A percentile compares a stretch with the other conserved stretches of the same genome.
phyloP scores from a whole-genome alignment of 2,113 vertebrate species.

The Sinosuthora webbiana region DNA sequence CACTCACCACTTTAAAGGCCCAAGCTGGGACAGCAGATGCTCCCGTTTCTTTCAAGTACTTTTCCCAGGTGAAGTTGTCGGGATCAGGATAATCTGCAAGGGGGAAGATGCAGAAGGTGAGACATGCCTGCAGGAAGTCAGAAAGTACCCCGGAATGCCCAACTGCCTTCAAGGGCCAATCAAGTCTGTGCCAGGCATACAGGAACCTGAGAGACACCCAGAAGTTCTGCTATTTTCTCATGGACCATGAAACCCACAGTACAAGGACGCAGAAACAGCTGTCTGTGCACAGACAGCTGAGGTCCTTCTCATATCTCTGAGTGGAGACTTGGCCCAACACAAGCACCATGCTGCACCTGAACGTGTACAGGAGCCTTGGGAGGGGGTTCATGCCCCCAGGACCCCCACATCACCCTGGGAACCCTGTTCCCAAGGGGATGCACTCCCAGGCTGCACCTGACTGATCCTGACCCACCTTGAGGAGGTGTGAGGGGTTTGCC shows the following conservation, averaged over 20 bases:
- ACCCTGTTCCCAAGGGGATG: background rate
- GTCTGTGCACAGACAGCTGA: background rate
- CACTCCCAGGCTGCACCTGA: background rate
- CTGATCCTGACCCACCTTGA: constrained; percentile 82
- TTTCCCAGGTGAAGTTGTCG: constrained; percentile 91
- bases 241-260: background rate
- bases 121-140: background rate
- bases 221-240: background rate
- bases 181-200: background rate
- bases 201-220: background rate
- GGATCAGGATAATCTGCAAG: constrained; percentile 89
- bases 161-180: background rate
- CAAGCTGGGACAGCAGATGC: constrained; percentile 86
- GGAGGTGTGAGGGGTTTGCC: constrained; percentile 93
- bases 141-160: background rate
- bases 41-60: constrained; percentile 90
- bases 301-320: background rate
- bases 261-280: background rate
- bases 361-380: background rate
- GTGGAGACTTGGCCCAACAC: background rate
- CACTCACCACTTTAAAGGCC: constrained; percentile 89
- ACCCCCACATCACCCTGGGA: background rate
- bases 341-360: background rate
- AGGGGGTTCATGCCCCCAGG: background rate
- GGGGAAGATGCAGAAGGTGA: background rate